phyloP scores from a whole-genome alignment of 2,797 vertebrate genomes.

The Craterocephalus amniculus region DNA sequence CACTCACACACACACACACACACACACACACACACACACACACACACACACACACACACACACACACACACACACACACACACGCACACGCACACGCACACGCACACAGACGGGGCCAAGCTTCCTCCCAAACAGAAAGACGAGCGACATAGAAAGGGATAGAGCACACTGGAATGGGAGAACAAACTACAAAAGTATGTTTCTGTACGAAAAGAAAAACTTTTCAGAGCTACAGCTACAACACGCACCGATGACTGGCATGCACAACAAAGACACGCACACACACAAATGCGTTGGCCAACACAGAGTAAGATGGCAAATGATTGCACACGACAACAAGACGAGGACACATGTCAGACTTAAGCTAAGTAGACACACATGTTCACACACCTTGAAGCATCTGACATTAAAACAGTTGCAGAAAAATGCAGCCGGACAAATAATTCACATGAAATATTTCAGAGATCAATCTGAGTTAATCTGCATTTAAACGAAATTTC shows the following conservation, averaged over 20 bases:
- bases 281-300: conserved; percentile 8
- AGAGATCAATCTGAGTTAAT: neutral
- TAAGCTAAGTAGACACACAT: conserved; percentile 25
- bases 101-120: conserved; percentile 29
- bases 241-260: conserved; percentile 26
- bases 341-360: conserved; percentile 34
- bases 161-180: conserved; percentile 64
- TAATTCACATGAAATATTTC: neutral
- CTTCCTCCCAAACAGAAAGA: conserved; percentile 42
- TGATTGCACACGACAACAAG: conserved; percentile 29
- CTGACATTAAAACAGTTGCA: conserved; percentile 18
- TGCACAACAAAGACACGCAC: conserved; percentile 41
- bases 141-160: conserved; percentile 48
- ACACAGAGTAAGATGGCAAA: conserved; percentile 28
- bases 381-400: conserved; percentile 6
- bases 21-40: no score
- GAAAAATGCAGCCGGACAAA: neutral
- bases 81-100: conserved; percentile 5
- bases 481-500: neutral
- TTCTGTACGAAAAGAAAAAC: conserved; percentile 19
- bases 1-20: no score
- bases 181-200: conserved; percentile 37
- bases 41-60: no score
- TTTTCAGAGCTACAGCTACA: conserved; percentile 11
- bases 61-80: no score